A percentile compares a stretch with the other conserved stretches of the same genome.
Evolutionary conservation across 2,797 vertebrate genomes (phyloP).

Genomic region (Cephalopachus bancanus): DNA sequence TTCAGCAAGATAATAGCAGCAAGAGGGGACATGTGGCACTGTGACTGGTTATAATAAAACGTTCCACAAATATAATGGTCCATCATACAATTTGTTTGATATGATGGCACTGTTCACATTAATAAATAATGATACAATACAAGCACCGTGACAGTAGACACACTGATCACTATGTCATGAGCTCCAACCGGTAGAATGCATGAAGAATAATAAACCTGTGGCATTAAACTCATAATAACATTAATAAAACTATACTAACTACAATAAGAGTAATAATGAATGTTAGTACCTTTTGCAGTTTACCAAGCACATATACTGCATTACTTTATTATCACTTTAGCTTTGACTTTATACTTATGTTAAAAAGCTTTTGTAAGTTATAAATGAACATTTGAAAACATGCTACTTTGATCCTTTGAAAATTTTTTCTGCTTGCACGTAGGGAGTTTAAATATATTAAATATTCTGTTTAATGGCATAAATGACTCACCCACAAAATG

Average conservation of each 20-base stretch:
- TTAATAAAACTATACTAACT: conserved; percentile 43
- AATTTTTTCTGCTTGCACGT: neutral
- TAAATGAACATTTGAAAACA: conserved; percentile 23
- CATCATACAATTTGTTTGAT: conserved; percentile 40
- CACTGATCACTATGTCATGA: neutral
- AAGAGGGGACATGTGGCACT: neutral
- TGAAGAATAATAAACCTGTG: neutral
- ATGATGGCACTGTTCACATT: conserved; percentile 3
- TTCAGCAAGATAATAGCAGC: neutral
- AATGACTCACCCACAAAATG: neutral
- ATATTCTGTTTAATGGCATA: neutral
- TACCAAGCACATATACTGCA: neutral
- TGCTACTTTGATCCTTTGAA: neutral
- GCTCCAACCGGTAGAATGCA: neutral
- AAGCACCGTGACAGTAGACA: conserved; percentile 46
- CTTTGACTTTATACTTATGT: neutral
- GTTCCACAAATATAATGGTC: conserved; percentile 10
- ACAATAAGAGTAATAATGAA: neutral
- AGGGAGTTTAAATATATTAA: neutral
- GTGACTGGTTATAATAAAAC: conserved; percentile 52
- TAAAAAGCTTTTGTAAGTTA: conserved; percentile 32
- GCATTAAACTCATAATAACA: neutral
- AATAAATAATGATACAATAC: conserved; percentile 49
- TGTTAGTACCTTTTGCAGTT: neutral
- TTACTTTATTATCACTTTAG: neutral